A percentile compares a stretch with the other conserved stretches of the same genome.
phyloP scores from a whole-genome alignment of 1,140 invertebrate genomes.

The Bombus breviceps region DNA sequence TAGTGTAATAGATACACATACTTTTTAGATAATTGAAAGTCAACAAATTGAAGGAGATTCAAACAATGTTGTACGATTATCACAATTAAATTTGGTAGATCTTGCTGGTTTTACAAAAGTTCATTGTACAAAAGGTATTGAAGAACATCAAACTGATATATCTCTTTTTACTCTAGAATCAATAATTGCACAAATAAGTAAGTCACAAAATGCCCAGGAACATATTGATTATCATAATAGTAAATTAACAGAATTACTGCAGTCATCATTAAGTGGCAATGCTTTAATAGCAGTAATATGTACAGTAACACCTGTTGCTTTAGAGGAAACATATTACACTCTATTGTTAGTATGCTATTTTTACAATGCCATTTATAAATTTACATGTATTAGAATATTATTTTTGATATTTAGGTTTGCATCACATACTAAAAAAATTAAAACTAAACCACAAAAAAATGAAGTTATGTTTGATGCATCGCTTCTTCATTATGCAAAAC shows the following conservation, averaged over 20 bases:
- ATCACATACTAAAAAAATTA: slow-evolving; percentile 86
- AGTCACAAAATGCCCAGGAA: slow-evolving; percentile 79
- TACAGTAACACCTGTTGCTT: slow-evolving; percentile 87
- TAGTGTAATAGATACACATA: slow-evolving; percentile 20
- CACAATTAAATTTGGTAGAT: slow-evolving; percentile 92
- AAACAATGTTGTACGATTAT: slow-evolving; percentile 79
- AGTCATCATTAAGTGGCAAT: slow-evolving; percentile 93
- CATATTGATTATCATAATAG: slow-evolving; percentile 90
- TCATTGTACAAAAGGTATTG: slow-evolving; percentile 80
- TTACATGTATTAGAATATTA: background rate
- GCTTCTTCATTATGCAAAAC: slow-evolving; percentile 83
- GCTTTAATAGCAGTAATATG: slow-evolving; percentile 93
- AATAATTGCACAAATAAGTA: slow-evolving; percentile 90
- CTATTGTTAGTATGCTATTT: slow-evolving; percentile 77
- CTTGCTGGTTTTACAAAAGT: slow-evolving; percentile 93
- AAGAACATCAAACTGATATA: slow-evolving; percentile 92
- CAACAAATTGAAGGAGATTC: slow-evolving; percentile 23
- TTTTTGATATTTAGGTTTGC: slow-evolving; percentile 83
- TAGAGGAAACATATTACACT: slow-evolving; percentile 90
- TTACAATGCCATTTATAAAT: slow-evolving; percentile 7
- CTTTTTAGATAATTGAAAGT: slow-evolving; percentile 65
- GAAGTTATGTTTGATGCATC: slow-evolving; percentile 85
- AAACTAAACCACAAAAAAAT: slow-evolving; percentile 88
- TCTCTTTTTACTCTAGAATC: slow-evolving; percentile 88
- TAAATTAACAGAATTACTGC: slow-evolving; percentile 92